A percentile compares a stretch with the other conserved stretches of the same genome.
Conservation (phyloP, 2,888 invertebrate genomes). For the Idaea straminata region DNA sequence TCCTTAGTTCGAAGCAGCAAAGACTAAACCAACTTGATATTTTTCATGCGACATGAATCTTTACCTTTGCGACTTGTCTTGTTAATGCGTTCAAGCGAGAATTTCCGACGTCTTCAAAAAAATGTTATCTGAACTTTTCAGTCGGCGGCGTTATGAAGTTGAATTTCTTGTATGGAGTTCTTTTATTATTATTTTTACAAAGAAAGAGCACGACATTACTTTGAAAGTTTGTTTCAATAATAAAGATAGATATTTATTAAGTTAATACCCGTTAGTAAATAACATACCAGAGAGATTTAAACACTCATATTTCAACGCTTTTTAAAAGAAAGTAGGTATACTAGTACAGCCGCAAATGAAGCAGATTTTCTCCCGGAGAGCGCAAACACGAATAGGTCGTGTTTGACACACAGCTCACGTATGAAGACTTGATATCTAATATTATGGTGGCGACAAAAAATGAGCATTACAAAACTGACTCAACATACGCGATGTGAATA, state of each 20-base stretch:
- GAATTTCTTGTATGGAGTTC: slow-evolving; percentile 25
- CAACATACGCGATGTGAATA: slow-evolving; percentile 34
- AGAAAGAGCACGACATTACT: neutral
- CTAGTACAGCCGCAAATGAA: slow-evolving; percentile 25
- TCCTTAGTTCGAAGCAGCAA: slow-evolving; percentile 43
- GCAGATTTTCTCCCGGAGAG: slow-evolving; percentile 33
- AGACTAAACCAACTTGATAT: slow-evolving; percentile 42
- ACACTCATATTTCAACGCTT: neutral
- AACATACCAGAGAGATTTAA: neutral
- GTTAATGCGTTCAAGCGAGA: slow-evolving; percentile 52
- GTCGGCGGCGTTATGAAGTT: slow-evolving; percentile 34
- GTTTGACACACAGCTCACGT: slow-evolving; percentile 44
- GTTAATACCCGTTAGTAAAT: neutral
- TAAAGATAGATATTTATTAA: too few species aligned
- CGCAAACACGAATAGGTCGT: slow-evolving; percentile 23
- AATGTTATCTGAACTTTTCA: slow-evolving; percentile 46
- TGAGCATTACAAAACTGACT: slow-evolving; percentile 42
- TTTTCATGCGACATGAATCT: slow-evolving; percentile 37
- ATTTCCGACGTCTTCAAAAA: slow-evolving; percentile 49
- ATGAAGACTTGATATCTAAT: slow-evolving; percentile 51
- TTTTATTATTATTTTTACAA: neutral
- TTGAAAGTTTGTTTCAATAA: too few species aligned
- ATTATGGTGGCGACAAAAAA: slow-evolving; percentile 50
- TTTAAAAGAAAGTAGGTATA: slow-evolving; percentile 2
- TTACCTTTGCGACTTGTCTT: slow-evolving; percentile 47